A percentile compares a stretch with the other conserved stretches of the same genome.
phyloP scores from a whole-genome alignment of 2,113 vertebrate genomes.

The Sus scrofa region DNA sequence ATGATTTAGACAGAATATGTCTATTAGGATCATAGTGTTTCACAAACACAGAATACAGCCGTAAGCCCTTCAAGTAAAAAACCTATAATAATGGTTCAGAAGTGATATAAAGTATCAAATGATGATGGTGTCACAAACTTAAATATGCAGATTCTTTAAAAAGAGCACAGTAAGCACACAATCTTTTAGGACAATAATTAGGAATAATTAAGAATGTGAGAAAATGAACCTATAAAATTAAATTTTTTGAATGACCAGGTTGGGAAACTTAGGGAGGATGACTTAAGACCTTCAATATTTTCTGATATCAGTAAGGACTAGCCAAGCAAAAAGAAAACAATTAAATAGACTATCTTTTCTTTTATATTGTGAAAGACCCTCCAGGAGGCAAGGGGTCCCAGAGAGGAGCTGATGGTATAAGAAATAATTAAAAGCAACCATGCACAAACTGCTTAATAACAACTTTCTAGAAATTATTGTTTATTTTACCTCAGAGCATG shows the following conservation, averaged over 20 bases:
- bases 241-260: neutral
- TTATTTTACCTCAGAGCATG: conserved; percentile 10
- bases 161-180: neutral
- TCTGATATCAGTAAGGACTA: conserved; percentile 49
- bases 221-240: neutral
- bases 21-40: neutral
- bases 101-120: conserved; percentile 19
- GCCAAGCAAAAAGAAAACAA: conserved; percentile 66
- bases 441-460: conserved; percentile 42
- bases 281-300: conserved; percentile 46
- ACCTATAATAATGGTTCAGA: neutral
- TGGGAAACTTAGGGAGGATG: neutral
- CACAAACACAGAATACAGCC: neutral
- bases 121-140: neutral
- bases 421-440: conserved; percentile 71
- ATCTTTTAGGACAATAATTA: conserved; percentile 21
- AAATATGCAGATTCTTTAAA: neutral
- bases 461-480: conserved; percentile 33
- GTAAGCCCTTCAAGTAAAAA: conserved; percentile 16
- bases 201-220: neutral
- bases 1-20: neutral
- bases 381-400: conserved; percentile 44
- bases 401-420: conserved; percentile 18
- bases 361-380: conserved; percentile 22
- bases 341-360: conserved; percentile 49